These are phyloP conservation scores for Tenodera sinensis DNA, from an alignment of 2,888 invertebrate genomes.

Conservation along the genomic window DNA sequence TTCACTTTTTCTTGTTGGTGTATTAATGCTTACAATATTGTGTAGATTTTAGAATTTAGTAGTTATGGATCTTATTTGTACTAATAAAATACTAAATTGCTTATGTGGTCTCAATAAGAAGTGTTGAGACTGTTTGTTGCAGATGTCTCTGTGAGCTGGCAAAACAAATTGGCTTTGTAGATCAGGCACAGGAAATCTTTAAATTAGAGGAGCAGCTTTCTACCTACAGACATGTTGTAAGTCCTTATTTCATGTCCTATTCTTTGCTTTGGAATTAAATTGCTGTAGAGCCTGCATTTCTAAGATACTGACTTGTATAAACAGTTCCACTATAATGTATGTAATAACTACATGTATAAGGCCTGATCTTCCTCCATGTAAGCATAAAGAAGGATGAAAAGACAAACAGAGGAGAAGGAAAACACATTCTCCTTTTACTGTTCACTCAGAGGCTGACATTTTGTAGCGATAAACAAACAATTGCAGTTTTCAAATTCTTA, in stretches of 20 bases:
- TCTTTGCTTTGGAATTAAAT: no score
- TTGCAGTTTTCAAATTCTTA: no score
- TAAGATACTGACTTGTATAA: neutral
- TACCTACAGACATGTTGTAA: conserved; percentile 86
- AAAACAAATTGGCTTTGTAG: conserved; percentile 89
- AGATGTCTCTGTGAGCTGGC: conserved; percentile 92
- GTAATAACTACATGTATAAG: no score
- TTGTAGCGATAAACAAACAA: no score
- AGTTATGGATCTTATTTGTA: neutral
- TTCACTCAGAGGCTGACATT: no score
- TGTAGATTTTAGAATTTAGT: neutral
- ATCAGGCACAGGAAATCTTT: conserved; percentile 79
- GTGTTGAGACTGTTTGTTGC: conserved; percentile 27
- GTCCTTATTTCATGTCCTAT: conserved; percentile 37
- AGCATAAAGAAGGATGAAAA: no score
- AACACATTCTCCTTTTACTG: no score
- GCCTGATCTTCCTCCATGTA: no score
- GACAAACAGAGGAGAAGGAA: no score
- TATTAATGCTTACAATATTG: no score
- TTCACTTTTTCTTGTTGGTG: no score
- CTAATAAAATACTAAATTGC: neutral
- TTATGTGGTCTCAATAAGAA: neutral
- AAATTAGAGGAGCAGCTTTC: conserved; percentile 82
- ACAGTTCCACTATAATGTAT: neutral
- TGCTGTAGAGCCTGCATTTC: no score